These are phyloP conservation scores for Platorchestia sp. DNA, from an alignment of 1,140 invertebrate species.

Conservation along the genomic window DNA sequence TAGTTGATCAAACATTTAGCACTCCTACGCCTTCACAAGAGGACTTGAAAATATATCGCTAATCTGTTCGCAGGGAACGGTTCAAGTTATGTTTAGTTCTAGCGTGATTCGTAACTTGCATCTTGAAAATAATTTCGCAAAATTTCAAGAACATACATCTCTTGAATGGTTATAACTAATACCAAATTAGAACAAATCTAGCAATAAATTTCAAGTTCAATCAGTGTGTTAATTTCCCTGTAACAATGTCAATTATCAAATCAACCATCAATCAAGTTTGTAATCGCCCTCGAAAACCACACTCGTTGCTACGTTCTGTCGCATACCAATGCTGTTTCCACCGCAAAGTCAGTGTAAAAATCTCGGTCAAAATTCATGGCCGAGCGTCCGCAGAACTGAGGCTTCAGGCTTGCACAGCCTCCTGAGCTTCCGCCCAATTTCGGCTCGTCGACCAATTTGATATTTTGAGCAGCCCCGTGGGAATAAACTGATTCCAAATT, in stretches of 20 bases:
- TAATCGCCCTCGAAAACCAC: not conserved
- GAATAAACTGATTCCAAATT: not conserved
- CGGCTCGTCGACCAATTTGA: not conserved
- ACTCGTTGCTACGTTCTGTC: not conserved
- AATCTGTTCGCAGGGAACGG: too few species aligned
- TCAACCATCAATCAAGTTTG: not conserved
- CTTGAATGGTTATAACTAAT: too few species aligned
- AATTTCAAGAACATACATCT: too few species aligned
- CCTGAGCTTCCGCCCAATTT: not conserved
- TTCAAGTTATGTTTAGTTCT: too few species aligned
- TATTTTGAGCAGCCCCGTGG: not conserved
- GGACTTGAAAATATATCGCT: too few species aligned
- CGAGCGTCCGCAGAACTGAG: not conserved
- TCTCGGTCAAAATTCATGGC: not conserved
- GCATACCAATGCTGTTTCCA: not conserved
- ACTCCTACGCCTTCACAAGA: too few species aligned
- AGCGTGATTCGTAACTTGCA: too few species aligned
- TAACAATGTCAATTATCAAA: not conserved
- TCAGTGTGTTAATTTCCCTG: not conserved
- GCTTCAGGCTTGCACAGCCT: not conserved
- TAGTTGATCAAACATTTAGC: too few species aligned
- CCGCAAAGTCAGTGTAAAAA: too few species aligned
- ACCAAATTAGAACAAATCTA: too few species aligned
- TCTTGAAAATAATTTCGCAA: too few species aligned
- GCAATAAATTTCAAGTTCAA: not conserved